phyloP scores from a whole-genome alignment of 2,888 invertebrate species.

The Escarpia spicata region DNA sequence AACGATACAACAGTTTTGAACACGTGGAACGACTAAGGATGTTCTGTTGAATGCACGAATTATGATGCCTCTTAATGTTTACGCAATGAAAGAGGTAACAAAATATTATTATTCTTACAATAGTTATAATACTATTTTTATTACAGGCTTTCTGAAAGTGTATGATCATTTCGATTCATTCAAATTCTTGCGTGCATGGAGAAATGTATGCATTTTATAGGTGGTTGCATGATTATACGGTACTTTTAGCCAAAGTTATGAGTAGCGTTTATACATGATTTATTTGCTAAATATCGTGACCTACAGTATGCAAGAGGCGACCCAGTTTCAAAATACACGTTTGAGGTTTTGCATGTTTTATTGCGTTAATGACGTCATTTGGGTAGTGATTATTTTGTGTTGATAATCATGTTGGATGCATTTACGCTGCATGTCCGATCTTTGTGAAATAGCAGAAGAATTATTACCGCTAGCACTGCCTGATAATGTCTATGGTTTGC shows the following conservation, averaged over 20 bases:
- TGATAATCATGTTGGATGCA: background rate
- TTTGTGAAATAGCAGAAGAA: background rate
- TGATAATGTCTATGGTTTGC: background rate
- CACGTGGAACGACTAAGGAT: too few relatives aligned
- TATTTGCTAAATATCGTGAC: background rate
- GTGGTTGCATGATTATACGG: background rate
- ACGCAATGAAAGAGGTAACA: background rate
- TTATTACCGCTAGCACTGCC: background rate
- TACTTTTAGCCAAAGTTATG: background rate
- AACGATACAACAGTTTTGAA: too few relatives aligned
- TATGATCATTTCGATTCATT: background rate
- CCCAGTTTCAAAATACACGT: background rate
- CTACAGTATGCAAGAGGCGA: background rate
- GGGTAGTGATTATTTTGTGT: background rate
- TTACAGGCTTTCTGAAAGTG: background rate
- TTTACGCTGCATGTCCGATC: background rate
- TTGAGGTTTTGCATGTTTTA: background rate
- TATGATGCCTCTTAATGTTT: too few relatives aligned
- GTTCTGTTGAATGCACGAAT: too few relatives aligned
- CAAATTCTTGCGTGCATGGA: background rate
- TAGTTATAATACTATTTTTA: background rate
- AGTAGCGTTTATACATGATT: background rate
- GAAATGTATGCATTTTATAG: conserved; percentile 5
- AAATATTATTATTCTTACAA: background rate
- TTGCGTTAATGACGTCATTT: background rate